A percentile compares a stretch with the other conserved stretches of the same genome.
Conservation (phyloP, 2,797 vertebrate species). For the Stomatorhinus walkeri region DNA sequence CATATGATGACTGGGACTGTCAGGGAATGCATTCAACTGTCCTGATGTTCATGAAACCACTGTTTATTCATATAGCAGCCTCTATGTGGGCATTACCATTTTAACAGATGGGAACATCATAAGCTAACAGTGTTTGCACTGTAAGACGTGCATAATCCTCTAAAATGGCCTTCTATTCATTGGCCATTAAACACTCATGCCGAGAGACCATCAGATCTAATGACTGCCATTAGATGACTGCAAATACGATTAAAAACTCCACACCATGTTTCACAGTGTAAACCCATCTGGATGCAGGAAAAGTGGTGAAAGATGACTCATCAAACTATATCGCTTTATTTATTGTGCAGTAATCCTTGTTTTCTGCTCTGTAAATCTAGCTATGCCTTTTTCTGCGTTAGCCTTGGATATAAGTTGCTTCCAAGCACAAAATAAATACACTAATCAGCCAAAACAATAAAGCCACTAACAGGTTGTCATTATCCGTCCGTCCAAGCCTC, state of each 20-base stretch:
- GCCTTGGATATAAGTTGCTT: not conserved
- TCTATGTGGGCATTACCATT: not conserved
- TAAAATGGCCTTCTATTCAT: not conserved
- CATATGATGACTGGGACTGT: not conserved
- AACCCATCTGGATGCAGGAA: not conserved
- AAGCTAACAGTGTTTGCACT: not conserved
- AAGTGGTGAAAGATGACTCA: not conserved
- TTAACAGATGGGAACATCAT: not conserved
- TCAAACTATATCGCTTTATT: not conserved
- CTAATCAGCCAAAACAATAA: not conserved
- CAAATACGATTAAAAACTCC: not conserved
- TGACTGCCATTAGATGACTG: not conserved
- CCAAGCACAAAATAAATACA: not conserved
- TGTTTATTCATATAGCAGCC: not conserved
- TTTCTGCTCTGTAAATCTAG: not conserved
- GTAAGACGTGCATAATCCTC: not conserved
- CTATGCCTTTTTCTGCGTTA: not conserved
- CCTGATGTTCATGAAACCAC: not conserved
- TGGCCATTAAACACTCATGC: not conserved
- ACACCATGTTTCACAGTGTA: not conserved
- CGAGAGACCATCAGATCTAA: not conserved
- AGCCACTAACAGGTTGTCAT: not conserved
- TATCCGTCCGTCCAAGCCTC: too few relatives aligned
- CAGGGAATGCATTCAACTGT: not conserved
- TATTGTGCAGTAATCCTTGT: not conserved